phyloP scores from a whole-genome alignment of 2,113 vertebrate species.

The Rattus rattus region DNA sequence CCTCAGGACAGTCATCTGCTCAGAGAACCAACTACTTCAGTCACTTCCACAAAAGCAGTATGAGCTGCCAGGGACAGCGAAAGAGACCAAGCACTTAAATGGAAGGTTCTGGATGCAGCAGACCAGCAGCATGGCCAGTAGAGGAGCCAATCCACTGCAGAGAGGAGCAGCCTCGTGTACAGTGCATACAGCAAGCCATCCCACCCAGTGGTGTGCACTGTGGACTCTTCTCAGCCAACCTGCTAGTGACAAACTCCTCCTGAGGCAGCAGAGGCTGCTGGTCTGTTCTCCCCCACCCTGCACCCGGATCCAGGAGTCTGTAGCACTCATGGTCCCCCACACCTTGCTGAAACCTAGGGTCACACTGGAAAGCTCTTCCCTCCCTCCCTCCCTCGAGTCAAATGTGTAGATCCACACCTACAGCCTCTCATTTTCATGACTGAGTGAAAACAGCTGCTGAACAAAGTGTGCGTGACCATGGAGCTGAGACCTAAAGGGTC shows the following conservation, averaged over 20 bases:
- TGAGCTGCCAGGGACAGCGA: neutral
- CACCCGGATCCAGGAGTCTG: neutral
- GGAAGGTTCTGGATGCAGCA: neutral
- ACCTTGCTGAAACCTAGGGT: too few relatives aligned
- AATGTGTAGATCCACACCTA: neutral
- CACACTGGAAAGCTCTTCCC: neutral
- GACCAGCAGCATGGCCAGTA: neutral
- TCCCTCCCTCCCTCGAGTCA: neutral
- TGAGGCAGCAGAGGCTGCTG: neutral
- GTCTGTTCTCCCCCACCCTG: too few relatives aligned
- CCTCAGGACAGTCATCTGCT: neutral
- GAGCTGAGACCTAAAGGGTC: neutral
- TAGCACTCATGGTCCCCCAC: neutral
- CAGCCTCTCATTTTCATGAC: neutral
- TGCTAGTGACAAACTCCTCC: neutral
- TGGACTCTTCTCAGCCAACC: too few relatives aligned
- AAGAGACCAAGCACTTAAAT: fast-evolving
- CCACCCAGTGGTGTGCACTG: neutral
- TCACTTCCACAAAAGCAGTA: too few relatives aligned
- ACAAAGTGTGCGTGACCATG: neutral
- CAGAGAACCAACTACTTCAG: too few relatives aligned
- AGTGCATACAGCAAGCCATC: neutral
- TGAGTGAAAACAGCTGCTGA: neutral
- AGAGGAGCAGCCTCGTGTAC: neutral
- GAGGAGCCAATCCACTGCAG: neutral